Percentiles rank a stretch among this genome's conserved stretches.
Evolutionary conservation across 2,797 vertebrate species (phyloP).

Genomic region (Eospalax fontanierii): DNA sequence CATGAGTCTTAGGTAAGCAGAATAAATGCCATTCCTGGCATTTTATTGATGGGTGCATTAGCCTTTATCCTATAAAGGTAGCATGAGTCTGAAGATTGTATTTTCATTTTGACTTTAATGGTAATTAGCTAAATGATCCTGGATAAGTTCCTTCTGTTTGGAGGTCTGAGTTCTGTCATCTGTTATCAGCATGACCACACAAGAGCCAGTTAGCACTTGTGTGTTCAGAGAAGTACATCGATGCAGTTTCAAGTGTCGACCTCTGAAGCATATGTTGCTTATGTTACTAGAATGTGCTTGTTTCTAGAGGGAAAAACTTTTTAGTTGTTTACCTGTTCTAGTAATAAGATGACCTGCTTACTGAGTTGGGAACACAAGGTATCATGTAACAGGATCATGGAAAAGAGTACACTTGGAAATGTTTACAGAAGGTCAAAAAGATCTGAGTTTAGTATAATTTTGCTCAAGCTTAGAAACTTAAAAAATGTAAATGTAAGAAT

Average conservation of each 20-base stretch:
- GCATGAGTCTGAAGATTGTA: not conserved
- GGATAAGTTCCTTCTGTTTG: conserved; percentile 7
- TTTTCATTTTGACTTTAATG: conserved; percentile 23
- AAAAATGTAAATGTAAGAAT: not conserved
- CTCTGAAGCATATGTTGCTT: conserved; percentile 4
- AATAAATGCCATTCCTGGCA: fast-evolving
- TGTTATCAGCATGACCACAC: not conserved
- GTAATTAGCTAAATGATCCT: conserved; percentile 1
- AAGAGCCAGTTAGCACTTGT: conserved; percentile 19
- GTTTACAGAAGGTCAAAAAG: conserved; percentile 15
- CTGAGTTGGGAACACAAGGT: not conserved
- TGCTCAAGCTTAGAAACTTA: conserved; percentile 54
- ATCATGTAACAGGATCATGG: not conserved
- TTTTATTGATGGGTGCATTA: fast-evolving
- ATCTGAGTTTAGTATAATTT: conserved; percentile 45
- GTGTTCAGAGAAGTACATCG: not conserved
- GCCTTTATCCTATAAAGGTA: not conserved
- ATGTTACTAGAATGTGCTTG: not conserved
- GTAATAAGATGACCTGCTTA: not conserved
- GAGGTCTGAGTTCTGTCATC: not conserved
- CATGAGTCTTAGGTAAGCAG: conserved; percentile 95
- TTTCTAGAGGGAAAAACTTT: not conserved
- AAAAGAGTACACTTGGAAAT: conserved; percentile 17
- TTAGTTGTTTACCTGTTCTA: not conserved
- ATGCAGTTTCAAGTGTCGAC: not conserved